Conservation (phyloP, 2,797 vertebrate species). For the Danio choprae region DNA sequence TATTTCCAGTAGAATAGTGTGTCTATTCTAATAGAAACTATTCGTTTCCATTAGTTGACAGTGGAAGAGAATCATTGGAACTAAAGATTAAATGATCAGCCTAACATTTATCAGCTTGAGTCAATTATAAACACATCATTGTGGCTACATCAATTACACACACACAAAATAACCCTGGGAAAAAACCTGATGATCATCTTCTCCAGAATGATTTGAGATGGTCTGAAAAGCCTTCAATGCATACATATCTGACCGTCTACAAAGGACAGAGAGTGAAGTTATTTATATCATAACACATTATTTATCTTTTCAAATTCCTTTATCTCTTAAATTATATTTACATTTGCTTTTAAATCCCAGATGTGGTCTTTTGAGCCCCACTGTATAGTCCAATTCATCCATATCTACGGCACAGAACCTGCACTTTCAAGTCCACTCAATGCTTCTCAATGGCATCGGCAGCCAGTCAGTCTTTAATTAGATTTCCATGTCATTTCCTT, state of each 20-base stretch:
- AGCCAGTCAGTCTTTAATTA: conserved; percentile 30
- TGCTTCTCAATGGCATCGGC: not conserved
- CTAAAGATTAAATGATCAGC: too few species aligned
- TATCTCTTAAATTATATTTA: not conserved
- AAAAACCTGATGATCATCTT: not conserved
- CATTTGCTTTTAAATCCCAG: not conserved
- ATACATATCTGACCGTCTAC: not conserved
- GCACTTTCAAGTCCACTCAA: not conserved
- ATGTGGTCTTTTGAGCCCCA: not conserved
- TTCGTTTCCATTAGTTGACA: too few species aligned
- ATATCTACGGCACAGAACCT: not conserved
- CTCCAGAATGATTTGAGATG: not conserved
- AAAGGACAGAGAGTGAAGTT: not conserved
- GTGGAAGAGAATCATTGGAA: too few species aligned
- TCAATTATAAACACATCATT: too few species aligned
- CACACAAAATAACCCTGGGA: too few species aligned
- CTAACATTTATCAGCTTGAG: too few species aligned
- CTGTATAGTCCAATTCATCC: not conserved
- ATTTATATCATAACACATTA: not conserved
- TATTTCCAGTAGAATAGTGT: too few species aligned
- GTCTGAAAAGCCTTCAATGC: not conserved
- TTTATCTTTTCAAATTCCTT: not conserved
- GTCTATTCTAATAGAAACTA: too few species aligned
- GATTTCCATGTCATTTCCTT: not conserved
- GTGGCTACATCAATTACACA: too few species aligned